These are phyloP conservation scores for Sebastes matsubarae DNA, from an alignment of 2,797 vertebrate genomes.

Conservation along the genomic window DNA sequence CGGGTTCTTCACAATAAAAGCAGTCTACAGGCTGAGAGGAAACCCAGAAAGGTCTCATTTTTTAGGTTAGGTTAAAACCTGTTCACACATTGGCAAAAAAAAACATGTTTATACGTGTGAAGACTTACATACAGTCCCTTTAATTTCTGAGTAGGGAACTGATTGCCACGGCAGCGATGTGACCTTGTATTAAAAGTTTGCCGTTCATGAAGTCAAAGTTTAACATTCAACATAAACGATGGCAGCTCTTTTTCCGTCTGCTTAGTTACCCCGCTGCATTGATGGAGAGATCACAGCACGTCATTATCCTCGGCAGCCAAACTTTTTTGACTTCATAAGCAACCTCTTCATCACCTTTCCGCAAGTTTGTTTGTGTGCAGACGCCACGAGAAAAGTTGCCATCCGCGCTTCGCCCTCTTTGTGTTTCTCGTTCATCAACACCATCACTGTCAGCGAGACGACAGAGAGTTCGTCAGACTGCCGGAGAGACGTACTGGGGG, in stretches of 20 bases:
- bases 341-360: constrained; percentile 51
- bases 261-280: constrained; percentile 6
- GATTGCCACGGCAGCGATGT: not conserved
- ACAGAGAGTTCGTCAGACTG: constrained; percentile 61
- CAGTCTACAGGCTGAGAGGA: no score
- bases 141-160: not conserved
- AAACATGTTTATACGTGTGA: no score
- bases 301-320: constrained; percentile 40
- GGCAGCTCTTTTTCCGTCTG: constrained; percentile 46
- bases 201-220: constrained; percentile 23
- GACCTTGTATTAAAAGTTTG: constrained; percentile 48
- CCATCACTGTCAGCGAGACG: constrained; percentile 64
- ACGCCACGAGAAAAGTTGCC: constrained; percentile 44
- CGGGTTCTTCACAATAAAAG: no score
- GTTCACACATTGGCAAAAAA: no score
- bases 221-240: constrained; percentile 23
- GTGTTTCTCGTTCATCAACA: constrained; percentile 59
- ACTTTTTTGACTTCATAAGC: constrained; percentile 60
- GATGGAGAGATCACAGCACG: constrained; percentile 36
- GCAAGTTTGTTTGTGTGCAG: constrained; percentile 45
- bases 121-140: no score
- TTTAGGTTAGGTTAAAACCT: no score
- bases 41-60: no score
- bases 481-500: constrained; percentile 44
- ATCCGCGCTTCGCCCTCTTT: constrained; percentile 3